Percentiles rank a stretch among this genome's conserved stretches.
phyloP scores from a whole-genome alignment of 2,113 vertebrate species.

The Gnathonemus echidnorhynchus region DNA sequence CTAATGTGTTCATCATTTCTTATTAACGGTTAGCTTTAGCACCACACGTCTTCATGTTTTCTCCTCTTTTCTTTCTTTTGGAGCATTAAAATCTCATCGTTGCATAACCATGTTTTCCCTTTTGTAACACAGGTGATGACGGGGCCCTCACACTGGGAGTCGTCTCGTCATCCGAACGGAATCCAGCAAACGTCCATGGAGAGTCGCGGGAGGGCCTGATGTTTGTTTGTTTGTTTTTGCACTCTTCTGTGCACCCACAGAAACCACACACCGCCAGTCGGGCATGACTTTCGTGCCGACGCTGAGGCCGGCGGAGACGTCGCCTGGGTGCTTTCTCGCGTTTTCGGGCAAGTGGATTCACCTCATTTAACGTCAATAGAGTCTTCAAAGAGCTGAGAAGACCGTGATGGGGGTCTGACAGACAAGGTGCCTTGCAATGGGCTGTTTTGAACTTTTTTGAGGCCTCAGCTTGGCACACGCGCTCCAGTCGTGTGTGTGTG shows the following conservation, averaged over 20 bases:
- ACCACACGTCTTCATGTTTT: too few relatives aligned
- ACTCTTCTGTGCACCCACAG: background rate
- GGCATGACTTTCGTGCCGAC: background rate
- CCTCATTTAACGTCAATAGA: slow-evolving; percentile 49
- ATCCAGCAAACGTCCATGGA: background rate
- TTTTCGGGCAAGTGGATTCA: slow-evolving; percentile 35
- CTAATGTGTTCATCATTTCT: background rate
- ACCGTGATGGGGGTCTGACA: slow-evolving; percentile 36
- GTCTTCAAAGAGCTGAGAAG: slow-evolving; percentile 39
- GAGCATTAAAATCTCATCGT: background rate
- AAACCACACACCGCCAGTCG: background rate
- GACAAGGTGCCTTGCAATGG: slow-evolving; percentile 36
- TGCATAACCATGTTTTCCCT: background rate
- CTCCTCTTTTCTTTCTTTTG: background rate
- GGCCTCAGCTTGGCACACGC: background rate
- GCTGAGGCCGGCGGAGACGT: background rate
- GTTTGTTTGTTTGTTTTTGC: background rate
- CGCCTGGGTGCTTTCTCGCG: background rate
- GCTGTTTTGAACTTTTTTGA: background rate
- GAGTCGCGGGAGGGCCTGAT: background rate
- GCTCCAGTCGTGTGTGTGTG: slow-evolving; percentile 9
- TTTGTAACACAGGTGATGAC: background rate
- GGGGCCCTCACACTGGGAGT: background rate
- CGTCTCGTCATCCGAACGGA: background rate
- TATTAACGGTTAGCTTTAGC: background rate